Base-by-base conservation (phyloP, 2,113 vertebrate species). In the Seriola dumerili region DNA sequence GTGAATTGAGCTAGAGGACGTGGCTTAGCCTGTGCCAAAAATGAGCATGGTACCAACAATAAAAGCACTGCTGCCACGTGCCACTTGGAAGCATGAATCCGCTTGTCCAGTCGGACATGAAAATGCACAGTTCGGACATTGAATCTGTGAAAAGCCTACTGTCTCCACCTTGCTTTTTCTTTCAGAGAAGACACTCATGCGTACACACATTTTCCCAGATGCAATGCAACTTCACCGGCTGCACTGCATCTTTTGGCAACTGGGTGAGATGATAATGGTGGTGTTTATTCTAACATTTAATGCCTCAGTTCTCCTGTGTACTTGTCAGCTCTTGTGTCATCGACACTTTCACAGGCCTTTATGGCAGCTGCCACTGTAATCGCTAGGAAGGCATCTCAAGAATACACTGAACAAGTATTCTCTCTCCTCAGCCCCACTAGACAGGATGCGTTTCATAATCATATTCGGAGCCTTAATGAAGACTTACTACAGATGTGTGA, bases 231-330 rank as follows among this genome's bases (percentile, higher is more conserved):
- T 14, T 58, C 23, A 25, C 73, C 57, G 13, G 19, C 21, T 36
- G 36, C 25, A 64, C 17, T 1, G 19, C 71, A 64, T 80, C 40
- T 64, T 68, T 83, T 76, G 48, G 36, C 58, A 55, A 9, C 48
- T 21, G 38, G 12, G 29, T 36, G 40, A 70, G 34, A 58, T 12
- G 36, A 76, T 62, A 64, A 66, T 67, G 16, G 40, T 17, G 14
- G 8, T 68, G 65, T 89, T 85, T 78, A 74, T 83, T 76, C 78
- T 58, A 74, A 40, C 58, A 63, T 78, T 52, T 83, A 76, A 63
- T 63, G 29, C 57, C 52, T 65, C 58, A 38, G 16, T 59, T 85
- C 32, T 72, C 8, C 50, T 67, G 70, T 65, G 74, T 46, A 23
- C 25, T 59, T 59, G 55, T 76, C 61, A 57, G 25, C 64, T 83